Evolutionary conservation across 2,797 vertebrate species (phyloP), one percentile per base, ranked within the genome.

Genomic region (Cyprinella venusta): DNA sequence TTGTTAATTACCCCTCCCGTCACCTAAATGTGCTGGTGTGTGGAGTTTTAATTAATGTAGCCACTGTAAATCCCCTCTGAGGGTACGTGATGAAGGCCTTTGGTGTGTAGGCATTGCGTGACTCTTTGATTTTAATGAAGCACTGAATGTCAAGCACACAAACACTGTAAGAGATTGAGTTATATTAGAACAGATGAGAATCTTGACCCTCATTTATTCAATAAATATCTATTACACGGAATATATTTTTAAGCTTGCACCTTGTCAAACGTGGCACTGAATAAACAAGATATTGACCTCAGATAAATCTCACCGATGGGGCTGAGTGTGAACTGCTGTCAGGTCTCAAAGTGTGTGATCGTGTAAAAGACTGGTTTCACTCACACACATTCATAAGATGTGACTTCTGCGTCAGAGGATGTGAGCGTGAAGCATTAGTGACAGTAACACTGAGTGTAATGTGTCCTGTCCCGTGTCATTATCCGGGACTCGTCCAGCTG

Each of bases 1-100:
- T 77, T 72, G 81, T 88, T 86, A 88, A 90, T 86, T 90, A 90
- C 36, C 74, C 64, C 40, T 79, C 30, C 72, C 71, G 80, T 74
- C 69, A 12, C 21, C 78, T 79, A 83, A 84, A 84, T 80, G 86
- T 70, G 48, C 81, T 38, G 70, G 82, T 69, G 67, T 81, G 42
- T n/a, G 76, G 80, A 75, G 76, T 54, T 87, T 90, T 86, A 84
- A 85, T 89, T 85, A 86, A 83, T 19, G 30, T 67, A 59, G 68
- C 77, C 76, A 79, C 80, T 83, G 83, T 87, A 89, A 89, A 85
- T 81, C 75, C 77, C 64, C 63, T 56, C 81, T 79, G 45, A 72
- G 61, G 21, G 63, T 40, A 64, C 16, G 24, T 12, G 76, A 54
- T 42, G 59, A 63, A 10, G 19, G 16, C 54, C 24, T 69, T 33